Percentiles rank a stretch among this genome's conserved stretches.
Conservation (phyloP, 2,888 invertebrate species). For the Cantharis rufa region DNA sequence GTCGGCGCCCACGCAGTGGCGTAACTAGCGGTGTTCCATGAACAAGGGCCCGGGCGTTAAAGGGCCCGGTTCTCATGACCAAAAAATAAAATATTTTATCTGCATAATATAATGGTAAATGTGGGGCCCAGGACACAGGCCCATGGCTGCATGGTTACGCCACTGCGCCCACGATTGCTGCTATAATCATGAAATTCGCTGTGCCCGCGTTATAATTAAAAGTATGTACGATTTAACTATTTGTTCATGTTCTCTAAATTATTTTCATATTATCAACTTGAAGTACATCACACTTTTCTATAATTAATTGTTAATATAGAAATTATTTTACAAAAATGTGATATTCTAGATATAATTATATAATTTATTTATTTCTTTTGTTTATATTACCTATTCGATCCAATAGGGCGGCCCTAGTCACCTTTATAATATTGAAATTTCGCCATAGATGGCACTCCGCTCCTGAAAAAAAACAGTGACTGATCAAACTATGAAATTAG, state of each 20-base stretch:
- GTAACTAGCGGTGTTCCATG: too few relatives aligned
- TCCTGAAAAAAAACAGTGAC: too few relatives aligned
- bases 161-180: background rate
- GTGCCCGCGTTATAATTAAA: background rate
- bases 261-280: background rate
- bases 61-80: too few relatives aligned
- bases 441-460: too few relatives aligned
- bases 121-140: too few relatives aligned
- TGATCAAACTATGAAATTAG: too few relatives aligned
- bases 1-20: background rate
- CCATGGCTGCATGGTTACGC: too few relatives aligned
- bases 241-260: background rate
- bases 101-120: too few relatives aligned
- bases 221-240: background rate
- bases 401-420: too few relatives aligned
- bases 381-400: background rate
- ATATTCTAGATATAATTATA: constrained; percentile 2
- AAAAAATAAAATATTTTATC: too few relatives aligned
- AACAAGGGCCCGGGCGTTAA: too few relatives aligned
- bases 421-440: too few relatives aligned
- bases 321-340: constrained; percentile 2
- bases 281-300: background rate
- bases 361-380: background rate
- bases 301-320: background rate
- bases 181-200: background rate